phyloP scores from a whole-genome alignment of 2,113 vertebrate genomes.

The Oncorhynchus nerka region DNA sequence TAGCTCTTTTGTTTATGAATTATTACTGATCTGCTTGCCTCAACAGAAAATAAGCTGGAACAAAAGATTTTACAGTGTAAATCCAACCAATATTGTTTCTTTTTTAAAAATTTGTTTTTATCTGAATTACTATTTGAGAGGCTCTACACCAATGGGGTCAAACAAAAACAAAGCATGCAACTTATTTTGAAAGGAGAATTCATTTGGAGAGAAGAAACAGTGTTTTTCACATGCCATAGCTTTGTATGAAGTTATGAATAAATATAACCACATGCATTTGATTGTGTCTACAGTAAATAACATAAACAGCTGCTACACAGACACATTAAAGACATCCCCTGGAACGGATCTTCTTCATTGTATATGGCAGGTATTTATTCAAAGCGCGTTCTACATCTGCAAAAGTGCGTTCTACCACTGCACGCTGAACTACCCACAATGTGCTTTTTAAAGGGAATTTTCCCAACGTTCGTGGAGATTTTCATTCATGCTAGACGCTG shows the following conservation, averaged over 20 bases:
- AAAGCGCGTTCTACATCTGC: too few relatives aligned
- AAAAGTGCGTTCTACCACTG: too few relatives aligned
- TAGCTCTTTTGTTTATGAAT: constrained; percentile 73
- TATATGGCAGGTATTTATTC: too few relatives aligned
- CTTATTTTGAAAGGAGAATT: background rate
- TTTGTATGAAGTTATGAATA: background rate
- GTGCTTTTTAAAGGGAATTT: too few relatives aligned
- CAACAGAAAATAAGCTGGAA: constrained; percentile 61
- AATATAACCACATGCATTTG: background rate
- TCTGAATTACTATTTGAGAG: background rate
- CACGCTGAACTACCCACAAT: too few relatives aligned
- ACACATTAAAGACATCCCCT: background rate
- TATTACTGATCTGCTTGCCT: constrained; percentile 66
- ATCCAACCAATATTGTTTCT: background rate
- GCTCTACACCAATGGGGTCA: background rate
- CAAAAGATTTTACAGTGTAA: constrained; percentile 59
- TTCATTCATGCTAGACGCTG: too few relatives aligned
- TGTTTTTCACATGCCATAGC: background rate
- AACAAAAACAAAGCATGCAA: background rate
- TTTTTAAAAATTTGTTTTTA: background rate
- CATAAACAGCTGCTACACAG: background rate
- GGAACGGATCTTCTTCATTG: background rate
- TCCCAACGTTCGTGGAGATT: too few relatives aligned
- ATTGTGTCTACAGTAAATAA: too few relatives aligned
- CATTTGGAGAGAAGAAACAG: background rate